These are phyloP conservation scores for Picus viridis DNA, from an alignment of 2,797 vertebrate species.

Conservation along the genomic window DNA sequence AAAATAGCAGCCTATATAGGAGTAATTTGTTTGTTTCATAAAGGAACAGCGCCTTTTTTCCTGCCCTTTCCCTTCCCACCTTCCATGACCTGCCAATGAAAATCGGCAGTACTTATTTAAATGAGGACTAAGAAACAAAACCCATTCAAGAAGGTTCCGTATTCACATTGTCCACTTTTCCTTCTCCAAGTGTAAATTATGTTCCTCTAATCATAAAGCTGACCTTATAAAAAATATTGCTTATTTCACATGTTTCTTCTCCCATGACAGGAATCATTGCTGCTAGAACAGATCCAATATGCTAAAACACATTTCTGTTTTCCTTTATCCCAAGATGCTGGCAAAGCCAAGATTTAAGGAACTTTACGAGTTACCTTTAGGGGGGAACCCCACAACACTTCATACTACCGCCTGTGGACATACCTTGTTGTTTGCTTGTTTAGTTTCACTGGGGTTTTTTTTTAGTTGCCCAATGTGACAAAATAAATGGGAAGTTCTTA, in stretches of 20 bases:
- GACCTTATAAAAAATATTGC: not conserved
- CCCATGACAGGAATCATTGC: not conserved
- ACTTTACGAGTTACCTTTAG: not conserved
- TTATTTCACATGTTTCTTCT: not conserved
- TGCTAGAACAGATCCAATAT: not conserved
- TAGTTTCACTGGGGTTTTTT: not conserved
- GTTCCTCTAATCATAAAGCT: not conserved
- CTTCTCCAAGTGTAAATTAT: not conserved
- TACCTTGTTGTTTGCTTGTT: too few species aligned
- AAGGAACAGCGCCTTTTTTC: not conserved
- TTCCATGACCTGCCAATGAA: not conserved
- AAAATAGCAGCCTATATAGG: not conserved
- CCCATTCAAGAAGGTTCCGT: not conserved
- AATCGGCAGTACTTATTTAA: not conserved
- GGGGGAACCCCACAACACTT: accelerated
- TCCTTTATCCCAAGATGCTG: not conserved
- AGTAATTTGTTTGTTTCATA: not conserved
- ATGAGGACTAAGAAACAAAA: not conserved
- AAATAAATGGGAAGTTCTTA: not conserved
- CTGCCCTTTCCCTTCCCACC: not conserved
- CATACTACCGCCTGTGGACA: not conserved
- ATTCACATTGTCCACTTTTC: not conserved
- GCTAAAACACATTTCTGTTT: not conserved
- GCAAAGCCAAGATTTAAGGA: not conserved
- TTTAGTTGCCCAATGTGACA: not conserved